Conservation (phyloP, 1,140 invertebrate species). For the Frieseomelitta varia region DNA sequence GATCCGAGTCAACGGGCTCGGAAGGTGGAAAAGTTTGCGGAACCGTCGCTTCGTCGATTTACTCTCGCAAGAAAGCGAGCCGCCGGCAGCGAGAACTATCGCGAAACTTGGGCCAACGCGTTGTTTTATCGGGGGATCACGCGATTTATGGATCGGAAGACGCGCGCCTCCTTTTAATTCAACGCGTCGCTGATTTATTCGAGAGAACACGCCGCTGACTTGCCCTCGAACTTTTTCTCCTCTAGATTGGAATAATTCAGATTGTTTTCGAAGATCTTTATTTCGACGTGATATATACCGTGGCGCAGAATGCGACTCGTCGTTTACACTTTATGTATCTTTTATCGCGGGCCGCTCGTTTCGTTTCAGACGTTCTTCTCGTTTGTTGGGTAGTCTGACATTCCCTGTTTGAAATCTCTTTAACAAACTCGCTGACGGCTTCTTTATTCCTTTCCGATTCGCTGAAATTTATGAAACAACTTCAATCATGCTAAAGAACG, state of each 20-base stretch:
- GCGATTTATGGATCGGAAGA: slow-evolving; percentile 43
- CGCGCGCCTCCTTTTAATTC: slow-evolving; percentile 36
- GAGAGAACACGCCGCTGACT: too few species aligned
- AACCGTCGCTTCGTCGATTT: slow-evolving; percentile 37
- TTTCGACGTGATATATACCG: neutral
- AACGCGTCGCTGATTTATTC: slow-evolving; percentile 11
- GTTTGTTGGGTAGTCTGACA: too few species aligned
- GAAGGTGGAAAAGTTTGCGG: slow-evolving; percentile 63
- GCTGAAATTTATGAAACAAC: too few species aligned
- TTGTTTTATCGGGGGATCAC: slow-evolving; percentile 33
- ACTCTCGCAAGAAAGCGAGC: slow-evolving; percentile 4
- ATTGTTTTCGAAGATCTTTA: neutral
- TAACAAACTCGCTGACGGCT: too few species aligned
- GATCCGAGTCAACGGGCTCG: neutral
- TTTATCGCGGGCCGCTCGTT: too few species aligned
- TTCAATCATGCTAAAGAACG: too few species aligned
- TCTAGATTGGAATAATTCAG: neutral
- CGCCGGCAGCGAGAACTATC: slow-evolving; percentile 22
- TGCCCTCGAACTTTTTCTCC: neutral
- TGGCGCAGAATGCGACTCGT: too few species aligned
- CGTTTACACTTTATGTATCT: too few species aligned
- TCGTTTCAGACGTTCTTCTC: too few species aligned
- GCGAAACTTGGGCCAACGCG: slow-evolving; percentile 37
- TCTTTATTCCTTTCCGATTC: too few species aligned
- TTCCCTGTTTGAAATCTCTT: too few species aligned